Evolutionary conservation across 2,797 vertebrate species (phyloP).

Genomic region (Epinephelus awoara): DNA sequence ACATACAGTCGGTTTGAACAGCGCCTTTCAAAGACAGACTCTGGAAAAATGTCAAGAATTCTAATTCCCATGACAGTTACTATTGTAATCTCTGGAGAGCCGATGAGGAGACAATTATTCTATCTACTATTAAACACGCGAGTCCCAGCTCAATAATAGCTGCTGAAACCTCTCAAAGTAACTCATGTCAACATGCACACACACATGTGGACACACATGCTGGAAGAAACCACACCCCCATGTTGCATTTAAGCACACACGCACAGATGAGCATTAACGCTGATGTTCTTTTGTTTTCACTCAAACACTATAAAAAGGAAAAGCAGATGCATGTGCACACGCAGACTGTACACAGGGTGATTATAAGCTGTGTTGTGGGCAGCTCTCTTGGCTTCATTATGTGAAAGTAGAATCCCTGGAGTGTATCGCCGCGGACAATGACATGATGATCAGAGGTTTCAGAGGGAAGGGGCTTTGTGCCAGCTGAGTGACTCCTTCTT

Average conservation of each 20-base stretch:
- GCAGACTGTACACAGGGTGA: constrained; percentile 47
- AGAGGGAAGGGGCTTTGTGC: constrained; percentile 74
- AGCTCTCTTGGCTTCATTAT: constrained; percentile 72
- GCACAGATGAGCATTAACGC: constrained; percentile 43
- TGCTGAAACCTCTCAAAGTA: constrained; percentile 72
- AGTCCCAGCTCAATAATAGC: constrained; percentile 70
- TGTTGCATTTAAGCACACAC: constrained; percentile 38
- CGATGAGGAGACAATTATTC: constrained; percentile 77
- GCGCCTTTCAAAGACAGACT: constrained; percentile 47
- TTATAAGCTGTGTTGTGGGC: constrained; percentile 69
- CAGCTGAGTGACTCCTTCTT: constrained; percentile 72
- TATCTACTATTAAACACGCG: constrained; percentile 68
- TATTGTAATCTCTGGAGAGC: constrained; percentile 73
- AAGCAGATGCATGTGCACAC: constrained; percentile 40
- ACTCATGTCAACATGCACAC: constrained; percentile 48
- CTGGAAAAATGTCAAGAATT: constrained; percentile 66
- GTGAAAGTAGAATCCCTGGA: constrained; percentile 75
- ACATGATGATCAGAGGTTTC: constrained; percentile 84
- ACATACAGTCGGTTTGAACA: constrained; percentile 53
- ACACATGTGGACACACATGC: constrained; percentile 35
- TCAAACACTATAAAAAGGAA: constrained; percentile 50
- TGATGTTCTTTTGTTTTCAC: constrained; percentile 64
- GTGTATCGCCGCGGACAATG: constrained; percentile 77
- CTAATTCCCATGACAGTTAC: constrained; percentile 70
- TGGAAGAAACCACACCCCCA: constrained; percentile 49